Conservation (phyloP, 2,797 vertebrate species). For the Ptychobarbus kaznakovi region DNA sequence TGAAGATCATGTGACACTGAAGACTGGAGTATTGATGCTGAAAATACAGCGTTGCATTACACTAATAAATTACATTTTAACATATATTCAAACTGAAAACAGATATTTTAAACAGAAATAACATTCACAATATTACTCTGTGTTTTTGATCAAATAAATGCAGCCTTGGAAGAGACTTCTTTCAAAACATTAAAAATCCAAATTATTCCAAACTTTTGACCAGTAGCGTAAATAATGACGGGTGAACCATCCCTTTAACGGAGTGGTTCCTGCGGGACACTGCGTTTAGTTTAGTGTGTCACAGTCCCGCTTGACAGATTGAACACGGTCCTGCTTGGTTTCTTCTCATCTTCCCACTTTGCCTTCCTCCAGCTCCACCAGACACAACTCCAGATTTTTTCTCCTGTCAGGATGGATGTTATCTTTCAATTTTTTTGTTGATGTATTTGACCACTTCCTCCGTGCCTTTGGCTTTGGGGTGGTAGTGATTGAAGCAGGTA, state of each 20-base stretch:
- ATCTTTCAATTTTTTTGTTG: slow-evolving; percentile 52
- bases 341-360: neutral
- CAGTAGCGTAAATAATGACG: neutral
- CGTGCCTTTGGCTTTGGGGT: slow-evolving; percentile 39
- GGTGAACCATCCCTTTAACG: neutral
- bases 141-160: neutral
- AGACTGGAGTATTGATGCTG: neutral
- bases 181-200: neutral
- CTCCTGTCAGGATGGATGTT: slow-evolving; percentile 37
- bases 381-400: slow-evolving; percentile 71
- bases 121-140: neutral
- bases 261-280: neutral
- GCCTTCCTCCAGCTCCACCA: slow-evolving; percentile 68
- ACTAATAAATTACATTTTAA: neutral
- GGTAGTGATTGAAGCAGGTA: slow-evolving; percentile 64
- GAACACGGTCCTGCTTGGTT: neutral
- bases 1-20: neutral
- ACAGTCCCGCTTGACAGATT: neutral
- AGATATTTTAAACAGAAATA: neutral
- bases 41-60: neutral
- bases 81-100: neutral
- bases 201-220: neutral
- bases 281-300: slow-evolving; percentile 21
- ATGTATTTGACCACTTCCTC: slow-evolving; percentile 59
- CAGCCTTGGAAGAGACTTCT: neutral